These are phyloP conservation scores for Trichogramma pretiosum DNA, from an alignment of 1,140 invertebrate species.

Conservation along the genomic window DNA sequence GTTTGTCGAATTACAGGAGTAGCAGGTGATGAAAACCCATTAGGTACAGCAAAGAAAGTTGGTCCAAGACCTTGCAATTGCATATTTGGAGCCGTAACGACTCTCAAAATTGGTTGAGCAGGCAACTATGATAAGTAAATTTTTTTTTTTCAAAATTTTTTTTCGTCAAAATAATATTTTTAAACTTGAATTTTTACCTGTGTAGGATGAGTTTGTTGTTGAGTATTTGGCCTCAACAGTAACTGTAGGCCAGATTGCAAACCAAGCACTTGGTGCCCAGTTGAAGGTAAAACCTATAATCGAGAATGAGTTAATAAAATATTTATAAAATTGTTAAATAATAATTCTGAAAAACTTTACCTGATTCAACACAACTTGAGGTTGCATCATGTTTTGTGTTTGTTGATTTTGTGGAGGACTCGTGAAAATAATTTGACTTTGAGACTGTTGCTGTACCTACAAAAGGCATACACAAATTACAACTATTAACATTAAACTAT, in stretches of 20 bases:
- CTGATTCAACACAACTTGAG: slow-evolving; percentile 43
- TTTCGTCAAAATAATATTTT: no score
- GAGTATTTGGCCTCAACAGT: slow-evolving; percentile 42
- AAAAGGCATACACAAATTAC: slow-evolving; percentile 6
- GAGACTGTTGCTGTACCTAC: slow-evolving; percentile 41
- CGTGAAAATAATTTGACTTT: slow-evolving; percentile 41
- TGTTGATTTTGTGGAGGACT: slow-evolving; percentile 38
- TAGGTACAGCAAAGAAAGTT: slow-evolving; percentile 44
- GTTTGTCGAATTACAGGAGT: slow-evolving; percentile 43
- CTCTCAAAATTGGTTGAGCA: no score
- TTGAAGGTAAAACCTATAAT: slow-evolving; percentile 42
- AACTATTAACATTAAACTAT: no score
- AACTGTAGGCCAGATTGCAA: slow-evolving; percentile 40
- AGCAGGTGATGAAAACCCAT: slow-evolving; percentile 40
- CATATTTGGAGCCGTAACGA: slow-evolving; percentile 43
- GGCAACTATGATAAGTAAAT: no score
- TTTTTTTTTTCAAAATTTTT: neutral
- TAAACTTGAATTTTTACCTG: slow-evolving; percentile 46
- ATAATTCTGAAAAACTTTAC: slow-evolving; percentile 19
- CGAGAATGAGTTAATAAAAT: slow-evolving; percentile 27
- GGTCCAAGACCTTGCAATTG: slow-evolving; percentile 41
- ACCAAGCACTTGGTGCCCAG: slow-evolving; percentile 42
- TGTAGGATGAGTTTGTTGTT: slow-evolving; percentile 46
- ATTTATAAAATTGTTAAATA: slow-evolving; percentile 11
- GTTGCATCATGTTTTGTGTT: slow-evolving; percentile 41